phyloP scores from a whole-genome alignment of 2,797 vertebrate species.

The Podargus strigoides region DNA sequence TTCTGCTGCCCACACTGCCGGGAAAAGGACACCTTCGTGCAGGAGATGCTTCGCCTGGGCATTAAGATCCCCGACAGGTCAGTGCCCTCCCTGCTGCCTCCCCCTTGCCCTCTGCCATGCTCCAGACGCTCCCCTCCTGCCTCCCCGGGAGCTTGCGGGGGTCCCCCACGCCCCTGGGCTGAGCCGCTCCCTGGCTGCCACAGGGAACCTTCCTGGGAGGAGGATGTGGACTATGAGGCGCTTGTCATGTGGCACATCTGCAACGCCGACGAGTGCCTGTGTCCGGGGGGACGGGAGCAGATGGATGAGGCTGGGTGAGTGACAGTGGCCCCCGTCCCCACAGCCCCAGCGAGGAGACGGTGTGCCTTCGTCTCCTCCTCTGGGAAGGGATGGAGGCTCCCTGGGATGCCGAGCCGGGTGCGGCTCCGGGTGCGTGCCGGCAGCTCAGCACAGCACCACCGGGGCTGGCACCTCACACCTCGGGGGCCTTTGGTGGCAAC shows the following conservation, averaged over 20 bases:
- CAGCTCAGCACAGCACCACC: neutral
- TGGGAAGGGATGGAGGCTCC: neutral
- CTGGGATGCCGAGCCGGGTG: neutral
- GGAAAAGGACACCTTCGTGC: neutral
- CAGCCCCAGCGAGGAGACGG: neutral
- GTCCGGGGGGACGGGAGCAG: neutral
- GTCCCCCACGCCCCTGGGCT: too few relatives aligned
- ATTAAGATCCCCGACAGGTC: neutral
- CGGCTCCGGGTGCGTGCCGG: neutral
- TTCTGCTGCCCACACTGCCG: neutral
- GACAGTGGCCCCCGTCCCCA: too few relatives aligned
- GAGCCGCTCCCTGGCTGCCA: too few relatives aligned
- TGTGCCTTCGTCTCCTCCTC: neutral
- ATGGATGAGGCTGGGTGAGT: neutral
- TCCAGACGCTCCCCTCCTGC: neutral
- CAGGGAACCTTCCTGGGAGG: too few relatives aligned
- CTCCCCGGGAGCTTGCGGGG: rapidly evolving
- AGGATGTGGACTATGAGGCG: too few relatives aligned
- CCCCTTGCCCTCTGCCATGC: too few relatives aligned
- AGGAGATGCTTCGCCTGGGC: neutral
- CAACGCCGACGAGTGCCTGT: neutral
- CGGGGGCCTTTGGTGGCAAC: neutral
- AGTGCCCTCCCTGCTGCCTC: neutral
- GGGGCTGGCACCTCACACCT: neutral
- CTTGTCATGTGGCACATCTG: neutral